phyloP scores from a whole-genome alignment of 2,113 vertebrate species.

The Myiozetetes cayanensis region DNA sequence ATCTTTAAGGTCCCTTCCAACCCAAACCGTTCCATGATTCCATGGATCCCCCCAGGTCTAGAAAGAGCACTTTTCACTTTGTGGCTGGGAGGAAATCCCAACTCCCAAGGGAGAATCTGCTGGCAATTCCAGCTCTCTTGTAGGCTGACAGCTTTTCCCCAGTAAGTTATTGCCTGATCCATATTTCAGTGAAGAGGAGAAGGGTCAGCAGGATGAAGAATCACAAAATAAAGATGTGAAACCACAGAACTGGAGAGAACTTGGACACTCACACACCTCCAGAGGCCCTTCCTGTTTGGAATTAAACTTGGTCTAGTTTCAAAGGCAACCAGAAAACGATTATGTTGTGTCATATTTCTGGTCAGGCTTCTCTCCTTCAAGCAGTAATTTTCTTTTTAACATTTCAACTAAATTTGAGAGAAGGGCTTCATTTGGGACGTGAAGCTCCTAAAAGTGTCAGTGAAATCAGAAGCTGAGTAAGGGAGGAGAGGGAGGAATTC shows the following conservation, averaged over 20 bases:
- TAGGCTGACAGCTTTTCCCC: not conserved
- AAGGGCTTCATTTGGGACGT: not conserved
- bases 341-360: not conserved
- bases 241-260: not conserved
- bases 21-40: not conserved
- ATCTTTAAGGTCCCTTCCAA: not conserved
- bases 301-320: not conserved
- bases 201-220: not conserved
- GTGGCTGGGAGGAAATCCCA: not conserved
- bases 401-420: not conserved
- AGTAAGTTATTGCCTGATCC: not conserved
- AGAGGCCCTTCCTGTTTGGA: not conserved
- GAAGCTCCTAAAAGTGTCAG: not conserved
- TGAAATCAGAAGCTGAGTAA: not conserved
- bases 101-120: not conserved
- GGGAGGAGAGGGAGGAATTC: not conserved
- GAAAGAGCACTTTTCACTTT: not conserved
- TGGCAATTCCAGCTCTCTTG: not conserved
- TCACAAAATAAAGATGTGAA: not conserved
- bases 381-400: not conserved
- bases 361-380: not conserved
- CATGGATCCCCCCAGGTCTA: not conserved
- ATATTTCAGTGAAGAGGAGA: not conserved
- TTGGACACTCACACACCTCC: not conserved
- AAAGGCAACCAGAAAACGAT: not conserved